phyloP scores from a whole-genome alignment of 1,140 invertebrate genomes.

The Thaumatotibia leucotreta region DNA sequence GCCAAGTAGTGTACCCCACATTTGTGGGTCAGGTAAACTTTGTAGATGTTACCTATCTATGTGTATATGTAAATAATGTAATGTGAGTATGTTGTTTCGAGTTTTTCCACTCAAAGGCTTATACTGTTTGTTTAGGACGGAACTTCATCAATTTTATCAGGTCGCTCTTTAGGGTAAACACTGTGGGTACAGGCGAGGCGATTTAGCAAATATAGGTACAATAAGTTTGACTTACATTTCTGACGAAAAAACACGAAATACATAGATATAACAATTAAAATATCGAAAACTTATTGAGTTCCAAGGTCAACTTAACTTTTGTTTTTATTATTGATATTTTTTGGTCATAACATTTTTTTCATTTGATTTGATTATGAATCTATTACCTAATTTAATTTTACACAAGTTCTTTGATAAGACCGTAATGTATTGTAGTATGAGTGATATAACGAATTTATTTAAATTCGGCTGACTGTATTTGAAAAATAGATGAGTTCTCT shows the following conservation, averaged over 20 bases:
- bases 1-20: not conserved
- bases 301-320: too few relatives aligned
- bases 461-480: not conserved
- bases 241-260: not conserved
- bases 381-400: too few relatives aligned
- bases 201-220: not conserved
- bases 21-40: constrained; percentile 1
- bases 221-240: not conserved
- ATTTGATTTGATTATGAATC: too few relatives aligned
- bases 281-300: too few relatives aligned
- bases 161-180: not conserved
- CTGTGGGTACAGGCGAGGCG: not conserved
- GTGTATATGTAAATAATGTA: not conserved
- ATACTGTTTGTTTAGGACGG: constrained; percentile 6
- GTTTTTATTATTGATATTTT: too few relatives aligned
- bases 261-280: not conserved
- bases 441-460: too few relatives aligned
- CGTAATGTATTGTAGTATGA: too few relatives aligned
- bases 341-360: too few relatives aligned
- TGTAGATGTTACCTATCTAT: not conserved
- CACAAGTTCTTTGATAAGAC: too few relatives aligned
- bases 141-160: constrained; percentile 14
- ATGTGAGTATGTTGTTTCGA: constrained; percentile 6
- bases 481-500: constrained; percentile 4
- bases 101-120: constrained; percentile 8